Percentiles rank a stretch among this genome's conserved stretches.
Conservation (phyloP, 1,140 invertebrate species). For the Tetramorium simillimum region DNA sequence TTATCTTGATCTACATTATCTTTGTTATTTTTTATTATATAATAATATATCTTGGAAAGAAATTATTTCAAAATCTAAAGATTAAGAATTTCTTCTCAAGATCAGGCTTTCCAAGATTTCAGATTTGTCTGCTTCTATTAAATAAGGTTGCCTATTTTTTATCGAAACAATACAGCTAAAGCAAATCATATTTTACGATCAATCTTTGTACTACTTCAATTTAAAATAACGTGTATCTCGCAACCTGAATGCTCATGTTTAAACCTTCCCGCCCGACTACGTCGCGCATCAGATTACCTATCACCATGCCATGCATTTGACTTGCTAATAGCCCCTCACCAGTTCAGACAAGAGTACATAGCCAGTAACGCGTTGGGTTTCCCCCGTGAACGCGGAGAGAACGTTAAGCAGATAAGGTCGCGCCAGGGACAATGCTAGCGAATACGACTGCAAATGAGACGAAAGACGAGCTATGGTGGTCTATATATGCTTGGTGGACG, state of each 20-base stretch:
- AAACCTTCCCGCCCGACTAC: constrained; percentile 33
- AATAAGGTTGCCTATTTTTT: not conserved
- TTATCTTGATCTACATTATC: not conserved
- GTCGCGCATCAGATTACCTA: constrained; percentile 5
- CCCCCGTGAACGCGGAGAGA: not conserved
- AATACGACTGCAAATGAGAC: constrained; percentile 11
- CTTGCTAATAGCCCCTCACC: constrained; percentile 34
- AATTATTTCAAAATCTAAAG: not conserved
- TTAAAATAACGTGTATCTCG: not conserved
- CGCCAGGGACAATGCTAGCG: constrained; percentile 50
- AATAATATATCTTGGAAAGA: not conserved
- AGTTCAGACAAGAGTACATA: constrained; percentile 10
- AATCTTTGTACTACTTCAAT: not conserved
- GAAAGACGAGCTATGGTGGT: constrained; percentile 63
- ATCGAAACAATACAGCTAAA: not conserved
- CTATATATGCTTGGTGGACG: constrained; percentile 75
- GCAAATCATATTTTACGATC: not conserved
- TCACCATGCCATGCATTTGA: constrained; percentile 35
- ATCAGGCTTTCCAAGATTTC: not conserved
- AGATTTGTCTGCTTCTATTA: not conserved
- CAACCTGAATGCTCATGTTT: constrained; percentile 3
- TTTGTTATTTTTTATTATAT: not conserved
- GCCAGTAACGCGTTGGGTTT: not conserved
- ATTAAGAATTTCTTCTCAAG: not conserved
- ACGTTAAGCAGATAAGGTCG: constrained; percentile 26